Base-by-base conservation (phyloP, 2,888 invertebrate species). In the Ophraella communa region DNA sequence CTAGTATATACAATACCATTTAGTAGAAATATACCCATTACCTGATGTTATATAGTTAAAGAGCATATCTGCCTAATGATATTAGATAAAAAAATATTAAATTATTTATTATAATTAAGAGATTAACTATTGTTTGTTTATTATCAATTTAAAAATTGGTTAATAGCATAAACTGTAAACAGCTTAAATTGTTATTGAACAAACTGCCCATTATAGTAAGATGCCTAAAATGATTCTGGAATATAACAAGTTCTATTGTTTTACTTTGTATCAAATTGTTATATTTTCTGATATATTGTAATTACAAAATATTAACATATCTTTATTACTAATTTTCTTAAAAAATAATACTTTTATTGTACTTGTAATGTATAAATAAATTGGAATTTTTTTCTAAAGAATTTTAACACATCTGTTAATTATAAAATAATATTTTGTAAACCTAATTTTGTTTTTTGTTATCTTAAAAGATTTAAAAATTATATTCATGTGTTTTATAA, bases 1-100 rank as follows among this genome's bases (percentile, higher is more conserved):
- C 20, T 8, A 27, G 4, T 47, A 23, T 23, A 45, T 45, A 23
- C 21, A 47, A 14, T 21, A 47, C 3, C 21, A n/a, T 5, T 47
- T 39, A 47, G 23, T 11, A 21, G 17, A 23, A 3, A 45, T 21
- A 18, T 44, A 44, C 2, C 1, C 21, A 27, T 27, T 5, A 4
- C 2, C 17, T 51, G 3, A 39, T 5, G 27, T 24, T 24, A 51
- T 51, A 24, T 11, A 30, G 8, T 8, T 10, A 27, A 8, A 14
- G 27, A 51, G 49, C 49, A 27, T 51, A 51, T 51, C 49, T 51
- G 49, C 49, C 24, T 51, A 51, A 51, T 51, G 49, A 51, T 51
- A 51, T 51, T 51, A 51, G 49, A 51, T 45, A 21, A 45, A 45
- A 49, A 47, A n/a, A 23, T 8, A 45, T 45, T 49, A 5, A 49